Evolutionary conservation across 1,140 invertebrate species (phyloP).

Genomic region (Drosophila ercepeae): DNA sequence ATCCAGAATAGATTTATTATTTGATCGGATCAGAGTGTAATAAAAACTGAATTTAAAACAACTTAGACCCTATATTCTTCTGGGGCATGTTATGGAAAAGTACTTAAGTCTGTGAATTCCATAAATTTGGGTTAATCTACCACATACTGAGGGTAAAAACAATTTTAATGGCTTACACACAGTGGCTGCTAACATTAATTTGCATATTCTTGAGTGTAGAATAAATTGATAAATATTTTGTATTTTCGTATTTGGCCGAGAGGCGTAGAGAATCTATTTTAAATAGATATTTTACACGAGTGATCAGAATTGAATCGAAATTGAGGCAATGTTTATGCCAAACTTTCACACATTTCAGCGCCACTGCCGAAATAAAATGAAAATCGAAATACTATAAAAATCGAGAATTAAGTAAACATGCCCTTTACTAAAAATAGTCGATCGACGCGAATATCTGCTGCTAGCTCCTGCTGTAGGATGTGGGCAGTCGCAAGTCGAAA

Average conservation of each 20-base stretch:
- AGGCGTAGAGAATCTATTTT: constrained; percentile 45
- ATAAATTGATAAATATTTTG: constrained; percentile 32
- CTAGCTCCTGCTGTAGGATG: constrained; percentile 5
- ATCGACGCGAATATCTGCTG: constrained; percentile 15
- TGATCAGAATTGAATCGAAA: constrained; percentile 33
- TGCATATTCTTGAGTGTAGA: constrained; percentile 18
- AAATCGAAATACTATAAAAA: constrained; percentile 64
- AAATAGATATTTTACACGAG: constrained; percentile 54
- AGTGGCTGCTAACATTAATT: constrained; percentile 22
- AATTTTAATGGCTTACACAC: constrained; percentile 23
- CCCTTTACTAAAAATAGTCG: constrained; percentile 73
- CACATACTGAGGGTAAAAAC: not conserved
- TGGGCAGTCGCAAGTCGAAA: constrained; percentile 4
- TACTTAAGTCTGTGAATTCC: not conserved
- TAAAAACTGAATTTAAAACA: not conserved
- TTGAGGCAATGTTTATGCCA: constrained; percentile 62
- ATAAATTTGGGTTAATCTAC: not conserved
- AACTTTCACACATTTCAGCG: constrained; percentile 61
- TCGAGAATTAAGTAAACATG: constrained; percentile 66
- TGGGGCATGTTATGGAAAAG: not conserved
- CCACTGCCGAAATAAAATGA: constrained; percentile 38
- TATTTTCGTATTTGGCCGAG: constrained; percentile 20
- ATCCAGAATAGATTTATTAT: not conserved
- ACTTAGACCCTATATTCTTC: no score
- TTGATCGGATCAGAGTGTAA: not conserved